phyloP scores from a whole-genome alignment of 2,113 vertebrate species.

The Festucalex cinctus region DNA sequence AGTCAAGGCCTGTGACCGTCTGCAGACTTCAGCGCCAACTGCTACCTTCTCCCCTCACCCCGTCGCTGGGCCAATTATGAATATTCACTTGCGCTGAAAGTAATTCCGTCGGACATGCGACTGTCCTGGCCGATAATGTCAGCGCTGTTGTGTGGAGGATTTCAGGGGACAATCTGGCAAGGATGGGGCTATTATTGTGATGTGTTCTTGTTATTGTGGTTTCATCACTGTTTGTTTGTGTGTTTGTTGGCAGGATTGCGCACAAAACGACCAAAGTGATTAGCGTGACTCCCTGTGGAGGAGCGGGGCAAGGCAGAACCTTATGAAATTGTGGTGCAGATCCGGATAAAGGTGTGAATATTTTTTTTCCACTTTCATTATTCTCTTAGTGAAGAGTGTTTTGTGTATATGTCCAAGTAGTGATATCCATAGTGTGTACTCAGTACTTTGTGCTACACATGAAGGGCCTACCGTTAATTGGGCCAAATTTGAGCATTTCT shows the following conservation, averaged over 20 bases:
- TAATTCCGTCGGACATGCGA: constrained; percentile 86
- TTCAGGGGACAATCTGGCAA: constrained; percentile 42
- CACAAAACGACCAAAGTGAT: not conserved
- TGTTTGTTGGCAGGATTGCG: not conserved
- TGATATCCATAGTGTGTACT: too few relatives aligned
- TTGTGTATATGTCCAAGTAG: too few relatives aligned
- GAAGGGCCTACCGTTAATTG: too few relatives aligned
- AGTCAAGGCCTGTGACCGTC: constrained; percentile 78
- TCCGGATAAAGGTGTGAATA: not conserved
- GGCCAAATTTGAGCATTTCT: too few relatives aligned
- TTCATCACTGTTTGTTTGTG: constrained; percentile 1
- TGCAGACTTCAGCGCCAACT: constrained; percentile 58
- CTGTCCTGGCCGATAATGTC: constrained; percentile 87
- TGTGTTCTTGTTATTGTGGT: constrained; percentile 21
- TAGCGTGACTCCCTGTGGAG: not conserved
- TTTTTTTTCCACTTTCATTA: not conserved
- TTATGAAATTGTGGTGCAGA: not conserved
- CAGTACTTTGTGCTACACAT: too few relatives aligned
- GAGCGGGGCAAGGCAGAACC: not conserved
- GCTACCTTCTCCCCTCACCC: constrained; percentile 61
- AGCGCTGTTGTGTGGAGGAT: constrained; percentile 61
- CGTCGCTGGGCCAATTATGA: constrained; percentile 90
- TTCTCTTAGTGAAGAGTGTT: too few relatives aligned
- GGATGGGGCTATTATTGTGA: constrained; percentile 34
- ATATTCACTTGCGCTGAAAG: constrained; percentile 85